Percentiles rank a stretch among this genome's conserved stretches.
Evolutionary conservation across 2,113 vertebrate species (phyloP).

Genomic region (Carettochelys insculpta): DNA sequence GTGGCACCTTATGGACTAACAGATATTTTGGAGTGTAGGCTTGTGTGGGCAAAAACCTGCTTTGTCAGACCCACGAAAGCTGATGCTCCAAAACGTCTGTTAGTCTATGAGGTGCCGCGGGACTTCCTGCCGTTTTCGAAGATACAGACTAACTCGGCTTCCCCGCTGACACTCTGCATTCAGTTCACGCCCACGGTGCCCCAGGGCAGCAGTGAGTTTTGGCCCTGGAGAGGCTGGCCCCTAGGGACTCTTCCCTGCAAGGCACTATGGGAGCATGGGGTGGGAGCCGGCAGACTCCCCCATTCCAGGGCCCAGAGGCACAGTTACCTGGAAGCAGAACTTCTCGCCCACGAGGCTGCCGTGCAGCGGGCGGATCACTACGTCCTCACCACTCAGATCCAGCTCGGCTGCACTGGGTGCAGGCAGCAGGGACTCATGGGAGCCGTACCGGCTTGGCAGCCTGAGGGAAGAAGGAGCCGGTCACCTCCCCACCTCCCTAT

Average conservation of each 20-base stretch:
- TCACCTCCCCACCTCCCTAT: neutral
- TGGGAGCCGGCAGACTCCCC: neutral
- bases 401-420: slow-evolving; percentile 77
- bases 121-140: no score
- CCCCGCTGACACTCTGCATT: no score
- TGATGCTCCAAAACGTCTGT: no score
- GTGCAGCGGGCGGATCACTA: slow-evolving; percentile 87
- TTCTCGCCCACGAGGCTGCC: slow-evolving; percentile 90
- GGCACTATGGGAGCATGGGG: neutral
- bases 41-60: no score
- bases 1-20: no score
- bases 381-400: slow-evolving; percentile 84
- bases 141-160: no score
- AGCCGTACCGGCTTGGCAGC: slow-evolving; percentile 71
- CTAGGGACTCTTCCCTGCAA: neutral
- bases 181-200: neutral
- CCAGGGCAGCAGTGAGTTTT: neutral
- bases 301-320: neutral
- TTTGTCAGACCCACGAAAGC: no score
- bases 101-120: no score
- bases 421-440: slow-evolving; percentile 83
- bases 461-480: neutral
- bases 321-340: slow-evolving; percentile 90
- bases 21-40: no score
- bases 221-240: neutral